Base-by-base conservation (phyloP, 2,888 invertebrate species). In the Andricus curvator region DNA sequence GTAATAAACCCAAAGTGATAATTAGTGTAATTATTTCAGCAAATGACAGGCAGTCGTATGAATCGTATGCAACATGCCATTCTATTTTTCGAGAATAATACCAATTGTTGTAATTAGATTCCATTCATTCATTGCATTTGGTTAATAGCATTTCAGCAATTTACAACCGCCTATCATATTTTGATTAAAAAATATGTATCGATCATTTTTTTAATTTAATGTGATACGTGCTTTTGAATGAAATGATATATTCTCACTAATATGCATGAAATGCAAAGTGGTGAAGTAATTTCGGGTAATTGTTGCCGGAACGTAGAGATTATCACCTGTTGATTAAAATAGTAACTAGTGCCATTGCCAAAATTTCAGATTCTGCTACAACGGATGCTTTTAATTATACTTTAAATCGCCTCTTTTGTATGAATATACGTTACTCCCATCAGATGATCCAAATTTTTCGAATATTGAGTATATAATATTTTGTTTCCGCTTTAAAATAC, bases 21-120 rank as follows among this genome's bases (percentile, higher is more conserved):
- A 74, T 74, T 74, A 56, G 56, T 56, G 74, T 74, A 74, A 74
- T 74, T 74, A 74, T 74, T 56, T 74, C 74, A 74, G 74, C 51
- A 13, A n/a, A 74, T 74, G 74, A 74, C 51, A 74, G 56, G 25
- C 56, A n/a, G 8, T 56, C 56, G 51, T 74, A 51, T 48, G 33
- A 33, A 56, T 25, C 29, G 29, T 51, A 33, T 56, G n/a, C 17
- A 56, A 51, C 48, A 8, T 48, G 51, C 22, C n/a, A 8, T 33
- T 33, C 33, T 15, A 33, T 22, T 11, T 74, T 33, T 11, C 11
- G n/a, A 56, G 4, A 48, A 29, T 56, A 33, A 17, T 29, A 56
- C 33, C 20, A 56, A 51, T 51, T 74, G 51, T 33, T 13, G 33
- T 56, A 74, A 74, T 56, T 15, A 62, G 6, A 11, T 62, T 62